Evolutionary conservation across 1,140 invertebrate species (phyloP), one percentile per base, ranked within the genome.

Genomic region (Acromyrmex charruanus): DNA sequence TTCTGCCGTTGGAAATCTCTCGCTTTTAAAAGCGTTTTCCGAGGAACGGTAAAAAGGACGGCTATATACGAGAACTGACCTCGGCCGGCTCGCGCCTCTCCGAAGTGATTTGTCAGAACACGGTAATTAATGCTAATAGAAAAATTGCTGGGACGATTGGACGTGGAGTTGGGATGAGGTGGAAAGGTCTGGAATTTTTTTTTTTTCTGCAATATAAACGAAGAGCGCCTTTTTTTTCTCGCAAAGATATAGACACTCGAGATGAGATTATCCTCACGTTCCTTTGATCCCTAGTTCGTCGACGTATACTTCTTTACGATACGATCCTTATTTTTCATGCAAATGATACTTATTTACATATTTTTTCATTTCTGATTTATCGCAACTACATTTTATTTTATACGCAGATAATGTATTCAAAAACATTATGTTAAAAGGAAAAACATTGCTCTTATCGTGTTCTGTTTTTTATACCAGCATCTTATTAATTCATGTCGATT

Each of bases 71-170:
- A 65, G 25, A 69, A 51, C 44, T 25, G 53, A 12, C 77, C 49
- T 25, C 65, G 21, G 28, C 55, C 25, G 31, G 85, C 44, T 44
- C 79, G n/a, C 71, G 14, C 14, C 16, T 58, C 39, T 31, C 59
- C 72, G 58, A 59, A 59, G 74, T 75, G 61, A 71, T 68, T 85
- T 74, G 72, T 35, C n/a, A 25, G 21, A 81, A 85, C 81, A 68
- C 59, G 51, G 66, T 77, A 79, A 89, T 88, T 88, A 85, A 85
- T 61, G 65, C 28, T 79, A 85, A 85, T 85, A 79, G 82, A 79
- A 85, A 68, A 85, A 79, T 68, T 79, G 75, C 25, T 44, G 59
- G 49, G 31, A 85, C 44, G 59, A 25, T 72, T n/a, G 53, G 14
- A 61, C 9, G 53, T 58, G 16, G 39, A 10, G 49, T 18, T 53